Base-by-base conservation (phyloP, 1,140 invertebrate genomes). In the Drosophila insularis region DNA sequence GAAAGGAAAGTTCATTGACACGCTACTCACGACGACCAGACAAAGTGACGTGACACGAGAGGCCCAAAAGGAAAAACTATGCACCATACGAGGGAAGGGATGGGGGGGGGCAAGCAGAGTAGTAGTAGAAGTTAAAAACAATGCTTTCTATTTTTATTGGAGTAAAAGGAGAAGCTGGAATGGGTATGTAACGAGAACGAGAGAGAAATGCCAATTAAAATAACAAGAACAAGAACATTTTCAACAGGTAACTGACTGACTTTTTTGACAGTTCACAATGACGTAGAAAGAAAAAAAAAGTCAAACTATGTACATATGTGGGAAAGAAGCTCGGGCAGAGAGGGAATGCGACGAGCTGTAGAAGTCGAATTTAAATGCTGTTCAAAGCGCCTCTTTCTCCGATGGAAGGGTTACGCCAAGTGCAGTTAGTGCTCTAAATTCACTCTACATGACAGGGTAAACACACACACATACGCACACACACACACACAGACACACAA, bases 211-310 rank as follows among this genome's bases (percentile, higher is more conserved):
- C 69, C 82, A 87, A 87, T 82, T 82, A 82, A 82, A 87, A 87
- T 73, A 87, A 79, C 68, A 76, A 79, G 54, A 74, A 81, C 23
- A 66, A 63, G 46, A 40, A 58, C 46, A 82, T 73, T 84, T 72
- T 80, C 82, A 87, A 87, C 82, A 87, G 82, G 82, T 84, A 87
- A 87, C 70, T 80, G 79, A 76, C 68, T 71, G 79, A 79, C 68
- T 71, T 78, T 66, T 82, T 75, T 56, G 67, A 67, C 69, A 76
- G 32, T 58, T 62, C 61, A 55, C 43, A 68, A 69, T 75, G 80
- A 75, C 68, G 71, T 58, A 63, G 63, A 31, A 4, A 63, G 63
- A 31, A 4, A 27, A 27, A 27, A 27, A 65, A 67, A 54, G 37
- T 35, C n/a, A 14, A 27, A 27, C 27, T n/a, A n/a, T n/a, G n/a